Evolutionary conservation across 2,797 vertebrate genomes (phyloP).

Genomic region (Tapera naevia): DNA sequence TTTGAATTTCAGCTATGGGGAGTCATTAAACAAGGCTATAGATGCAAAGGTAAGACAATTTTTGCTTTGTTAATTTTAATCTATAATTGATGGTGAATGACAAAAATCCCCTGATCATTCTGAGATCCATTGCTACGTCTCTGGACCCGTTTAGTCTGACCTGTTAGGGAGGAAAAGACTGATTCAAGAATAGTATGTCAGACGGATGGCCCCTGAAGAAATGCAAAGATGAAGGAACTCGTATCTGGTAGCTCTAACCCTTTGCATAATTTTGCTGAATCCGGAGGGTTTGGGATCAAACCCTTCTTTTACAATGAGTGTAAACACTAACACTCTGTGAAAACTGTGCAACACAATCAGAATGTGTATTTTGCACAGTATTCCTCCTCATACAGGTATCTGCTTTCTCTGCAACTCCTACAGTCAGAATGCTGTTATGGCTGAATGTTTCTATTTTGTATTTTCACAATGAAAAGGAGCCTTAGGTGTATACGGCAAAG

Average conservation of each 20-base stretch:
- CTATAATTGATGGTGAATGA: not conserved
- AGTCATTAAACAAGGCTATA: constrained; percentile 96
- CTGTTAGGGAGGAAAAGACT: not conserved
- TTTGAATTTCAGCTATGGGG: constrained; percentile 85
- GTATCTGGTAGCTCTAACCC: not conserved
- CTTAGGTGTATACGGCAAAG: not conserved
- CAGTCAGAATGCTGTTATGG: not conserved
- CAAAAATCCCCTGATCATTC: not conserved
- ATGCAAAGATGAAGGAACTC: not conserved
- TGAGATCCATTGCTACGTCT: not conserved
- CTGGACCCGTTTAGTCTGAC: not conserved
- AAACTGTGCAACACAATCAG: not conserved
- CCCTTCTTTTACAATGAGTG: not conserved
- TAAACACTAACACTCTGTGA: not conserved
- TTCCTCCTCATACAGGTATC: not conserved
- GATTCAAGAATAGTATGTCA: not conserved
- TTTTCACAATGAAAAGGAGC: not conserved
- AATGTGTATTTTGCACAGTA: not conserved
- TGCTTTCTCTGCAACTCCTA: not conserved
- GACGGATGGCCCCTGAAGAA: not conserved
- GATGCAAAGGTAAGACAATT: constrained; percentile 87
- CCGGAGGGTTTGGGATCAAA: not conserved
- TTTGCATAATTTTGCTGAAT: not conserved
- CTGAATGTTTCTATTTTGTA: not conserved
- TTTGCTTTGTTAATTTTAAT: not conserved